Conservation (phyloP, 2,113 vertebrate species). For the Petromus typicus region DNA sequence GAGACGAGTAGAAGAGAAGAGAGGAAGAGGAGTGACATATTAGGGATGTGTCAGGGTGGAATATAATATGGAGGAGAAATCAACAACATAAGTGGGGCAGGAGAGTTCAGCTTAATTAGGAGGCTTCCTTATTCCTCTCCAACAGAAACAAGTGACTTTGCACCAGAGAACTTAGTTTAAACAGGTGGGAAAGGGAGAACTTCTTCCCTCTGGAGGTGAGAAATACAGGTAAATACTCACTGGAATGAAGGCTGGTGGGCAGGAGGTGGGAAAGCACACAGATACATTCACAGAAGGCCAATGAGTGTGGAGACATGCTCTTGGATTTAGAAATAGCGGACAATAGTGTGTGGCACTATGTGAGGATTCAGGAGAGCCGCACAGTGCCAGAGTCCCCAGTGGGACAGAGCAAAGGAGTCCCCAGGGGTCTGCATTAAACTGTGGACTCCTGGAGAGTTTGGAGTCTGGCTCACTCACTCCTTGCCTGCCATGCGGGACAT, state of each 20-base stretch:
- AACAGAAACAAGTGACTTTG: background rate
- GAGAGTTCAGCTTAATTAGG: background rate
- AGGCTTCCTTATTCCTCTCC: background rate
- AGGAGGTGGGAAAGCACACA: background rate
- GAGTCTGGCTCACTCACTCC: no score
- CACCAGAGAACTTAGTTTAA: background rate
- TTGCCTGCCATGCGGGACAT: background rate
- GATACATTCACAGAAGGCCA: background rate
- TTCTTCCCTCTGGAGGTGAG: background rate
- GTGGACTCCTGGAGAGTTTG: no score
- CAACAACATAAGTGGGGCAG: background rate
- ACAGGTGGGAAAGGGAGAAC: background rate
- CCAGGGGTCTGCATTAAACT: background rate
- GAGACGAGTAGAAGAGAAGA: background rate
- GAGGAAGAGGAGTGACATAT: background rate
- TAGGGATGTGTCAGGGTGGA: slow-evolving; percentile 7
- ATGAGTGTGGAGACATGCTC: background rate
- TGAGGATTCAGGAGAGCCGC: background rate
- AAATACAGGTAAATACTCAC: background rate
- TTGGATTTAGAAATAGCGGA: background rate
- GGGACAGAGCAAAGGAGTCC: background rate
- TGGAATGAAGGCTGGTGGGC: background rate
- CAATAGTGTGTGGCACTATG: background rate
- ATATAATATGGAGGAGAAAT: background rate
- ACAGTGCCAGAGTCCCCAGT: background rate